Conservation (phyloP, 1,140 invertebrate genomes). For the Zaprionus capensis region DNA sequence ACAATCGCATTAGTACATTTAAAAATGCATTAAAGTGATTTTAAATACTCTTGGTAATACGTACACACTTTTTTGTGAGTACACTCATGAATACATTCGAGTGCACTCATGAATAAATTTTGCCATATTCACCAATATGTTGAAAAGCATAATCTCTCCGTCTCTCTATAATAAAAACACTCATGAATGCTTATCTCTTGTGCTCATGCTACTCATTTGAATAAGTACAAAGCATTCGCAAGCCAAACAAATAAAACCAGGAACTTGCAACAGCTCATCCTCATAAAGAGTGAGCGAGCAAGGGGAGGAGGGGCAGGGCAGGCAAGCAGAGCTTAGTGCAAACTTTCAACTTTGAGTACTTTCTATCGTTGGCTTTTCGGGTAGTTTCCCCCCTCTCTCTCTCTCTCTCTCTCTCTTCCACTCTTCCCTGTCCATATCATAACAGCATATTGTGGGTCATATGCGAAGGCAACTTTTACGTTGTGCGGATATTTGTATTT, state of each 20-base stretch:
- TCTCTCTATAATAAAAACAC: conserved; percentile 2
- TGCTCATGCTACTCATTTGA: conserved; percentile 6
- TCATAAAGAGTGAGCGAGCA: not conserved
- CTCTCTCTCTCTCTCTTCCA: not conserved
- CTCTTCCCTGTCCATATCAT: not conserved
- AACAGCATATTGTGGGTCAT: conserved; percentile 51
- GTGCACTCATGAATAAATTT: conserved; percentile 21
- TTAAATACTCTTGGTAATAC: too few species aligned
- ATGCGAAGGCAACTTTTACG: conserved; percentile 45
- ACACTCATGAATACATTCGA: not conserved
- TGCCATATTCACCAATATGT: not conserved
- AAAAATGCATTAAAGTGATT: too few species aligned
- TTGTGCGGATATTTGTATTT: conserved; percentile 30
- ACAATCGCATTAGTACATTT: not conserved
- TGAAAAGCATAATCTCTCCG: not conserved
- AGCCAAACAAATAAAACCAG: conserved; percentile 18
- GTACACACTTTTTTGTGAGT: not conserved
- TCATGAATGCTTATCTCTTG: conserved; percentile 11
- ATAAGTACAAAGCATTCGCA: conserved; percentile 7
- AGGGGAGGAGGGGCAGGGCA: not conserved
- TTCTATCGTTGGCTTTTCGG: conserved; percentile 31
- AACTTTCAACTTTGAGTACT: conserved; percentile 23
- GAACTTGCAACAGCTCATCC: conserved; percentile 28
- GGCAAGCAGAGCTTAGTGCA: conserved; percentile 18
- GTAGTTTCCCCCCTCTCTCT: not conserved